Conservation (phyloP, 2,888 invertebrate species). For the Apamea anceps region DNA sequence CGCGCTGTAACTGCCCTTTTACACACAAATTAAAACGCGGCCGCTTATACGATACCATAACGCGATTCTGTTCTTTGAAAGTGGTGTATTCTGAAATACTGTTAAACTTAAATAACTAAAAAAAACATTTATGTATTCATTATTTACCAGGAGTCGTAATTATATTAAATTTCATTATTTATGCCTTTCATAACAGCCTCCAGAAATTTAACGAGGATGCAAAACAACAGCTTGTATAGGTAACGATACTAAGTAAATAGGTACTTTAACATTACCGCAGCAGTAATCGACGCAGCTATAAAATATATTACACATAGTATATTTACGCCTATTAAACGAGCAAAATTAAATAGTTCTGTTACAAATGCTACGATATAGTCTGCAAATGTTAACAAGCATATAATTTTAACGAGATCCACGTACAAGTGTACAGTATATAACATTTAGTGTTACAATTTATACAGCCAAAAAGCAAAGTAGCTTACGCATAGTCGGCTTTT, state of each 20-base stretch:
- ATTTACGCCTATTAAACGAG: background rate
- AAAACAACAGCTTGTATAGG: too few relatives aligned
- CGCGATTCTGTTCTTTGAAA: too few relatives aligned
- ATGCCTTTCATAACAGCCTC: too few relatives aligned
- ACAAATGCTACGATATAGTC: background rate
- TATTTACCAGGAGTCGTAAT: too few relatives aligned
- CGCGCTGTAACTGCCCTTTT: too few relatives aligned
- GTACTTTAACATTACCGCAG: background rate
- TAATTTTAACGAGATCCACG: conserved; percentile 4
- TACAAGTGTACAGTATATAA: background rate
- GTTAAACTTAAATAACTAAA: too few relatives aligned
- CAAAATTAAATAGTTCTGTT: background rate
- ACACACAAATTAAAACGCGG: too few relatives aligned
- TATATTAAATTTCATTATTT: too few relatives aligned
- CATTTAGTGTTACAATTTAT: conserved; percentile 28
- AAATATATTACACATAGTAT: background rate
- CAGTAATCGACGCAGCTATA: background rate
- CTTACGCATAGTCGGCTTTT: background rate
- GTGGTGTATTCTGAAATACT: too few relatives aligned
- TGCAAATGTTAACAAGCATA: conserved; percentile 15
- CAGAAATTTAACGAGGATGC: too few relatives aligned
- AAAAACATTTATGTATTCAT: too few relatives aligned
- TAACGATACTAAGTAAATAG: conserved; percentile 31
- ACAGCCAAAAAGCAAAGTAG: conserved; percentile 13
- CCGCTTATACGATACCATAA: too few relatives aligned